Base-by-base conservation (phyloP, 2,113 vertebrate genomes). In the Ictidomys tridecemlineatus region DNA sequence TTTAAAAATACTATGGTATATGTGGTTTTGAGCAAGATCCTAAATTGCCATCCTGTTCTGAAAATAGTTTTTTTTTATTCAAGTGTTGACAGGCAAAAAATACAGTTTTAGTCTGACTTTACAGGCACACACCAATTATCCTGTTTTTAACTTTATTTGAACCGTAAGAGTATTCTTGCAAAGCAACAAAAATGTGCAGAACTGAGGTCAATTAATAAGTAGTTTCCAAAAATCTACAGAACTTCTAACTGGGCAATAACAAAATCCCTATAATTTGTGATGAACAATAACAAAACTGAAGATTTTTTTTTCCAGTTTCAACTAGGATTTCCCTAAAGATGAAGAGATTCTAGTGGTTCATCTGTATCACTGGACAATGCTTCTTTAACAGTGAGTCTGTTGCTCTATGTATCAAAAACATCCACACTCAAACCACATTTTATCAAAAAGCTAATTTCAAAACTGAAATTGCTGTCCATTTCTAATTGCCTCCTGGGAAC, bases 131-230 rank as follows among this genome's bases (percentile, higher is more conserved):
- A 85, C n/a, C 20, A 88, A 77, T 91, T 93, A 93, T 22, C 28
- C 53, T 91, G 87, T 80, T 93, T 96, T 94, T 94, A 91, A 96
- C 61, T 91, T 94, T 78, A 95, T 67, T 78, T 93, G 48, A 97
- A 84, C 34, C 30, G 39, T 95, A 91, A 65, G 37, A 22, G 39
- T 83, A 85, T 53, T 93, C 63, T 53, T 74, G 22, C 34, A 96
- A 93, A 89, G 88, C 45, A 95, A 86, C 51, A 56, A 80, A 79
- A 94, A 32, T 88, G 56, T 93, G 18, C 8, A 94, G 10, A 96
- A 85, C 56, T 74, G 56, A 89, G 89, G 61, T 82, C 85, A 88
- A 93, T 67, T 91, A 93, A 76, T 90, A 95, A 80, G 32, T 45
- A 82, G 24, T 73, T 98, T 94, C 89, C 73, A 91, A 97, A 45